These are phyloP conservation scores for Echinarachnius parma DNA, from an alignment of 53 echinoderm and acorn worm genomes.

Conservation along the genomic window DNA sequence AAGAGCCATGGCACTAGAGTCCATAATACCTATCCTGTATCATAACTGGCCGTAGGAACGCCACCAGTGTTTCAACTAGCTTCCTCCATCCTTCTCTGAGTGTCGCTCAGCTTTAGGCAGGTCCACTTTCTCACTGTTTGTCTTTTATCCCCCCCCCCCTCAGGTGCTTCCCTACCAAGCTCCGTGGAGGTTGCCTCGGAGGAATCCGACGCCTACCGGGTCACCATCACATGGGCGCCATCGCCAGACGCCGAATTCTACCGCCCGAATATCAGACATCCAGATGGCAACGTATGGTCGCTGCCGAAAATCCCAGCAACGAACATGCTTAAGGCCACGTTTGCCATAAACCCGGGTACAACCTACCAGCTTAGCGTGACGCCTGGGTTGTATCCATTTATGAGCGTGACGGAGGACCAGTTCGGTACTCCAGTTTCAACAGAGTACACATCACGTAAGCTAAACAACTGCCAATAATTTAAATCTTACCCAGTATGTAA, in stretches of 20 bases:
- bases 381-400: background rate
- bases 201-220: background rate
- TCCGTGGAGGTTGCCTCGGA: background rate
- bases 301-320: background rate
- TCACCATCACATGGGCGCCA: background rate
- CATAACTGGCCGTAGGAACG: too few relatives aligned
- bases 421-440: background rate
- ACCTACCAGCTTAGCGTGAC: background rate
- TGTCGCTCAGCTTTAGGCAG: too few relatives aligned
- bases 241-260: constrained; percentile 10
- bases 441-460: constrained; percentile 8
- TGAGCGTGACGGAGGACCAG: background rate
- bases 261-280: background rate
- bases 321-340: background rate
- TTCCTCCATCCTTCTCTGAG: too few relatives aligned
- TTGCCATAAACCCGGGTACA: background rate
- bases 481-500: too few relatives aligned
- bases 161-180: background rate
- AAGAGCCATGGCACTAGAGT: too few relatives aligned
- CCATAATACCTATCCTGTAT: too few relatives aligned
- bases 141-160: too few relatives aligned
- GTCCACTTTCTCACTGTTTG: background rate
- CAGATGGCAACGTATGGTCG: background rate
- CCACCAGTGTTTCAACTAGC: too few relatives aligned
- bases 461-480: too few relatives aligned